A percentile compares a stretch with the other conserved stretches of the same genome.
Evolutionary conservation across 2,113 vertebrate species (phyloP).

Genomic region (Limnothrissa miodon): DNA sequence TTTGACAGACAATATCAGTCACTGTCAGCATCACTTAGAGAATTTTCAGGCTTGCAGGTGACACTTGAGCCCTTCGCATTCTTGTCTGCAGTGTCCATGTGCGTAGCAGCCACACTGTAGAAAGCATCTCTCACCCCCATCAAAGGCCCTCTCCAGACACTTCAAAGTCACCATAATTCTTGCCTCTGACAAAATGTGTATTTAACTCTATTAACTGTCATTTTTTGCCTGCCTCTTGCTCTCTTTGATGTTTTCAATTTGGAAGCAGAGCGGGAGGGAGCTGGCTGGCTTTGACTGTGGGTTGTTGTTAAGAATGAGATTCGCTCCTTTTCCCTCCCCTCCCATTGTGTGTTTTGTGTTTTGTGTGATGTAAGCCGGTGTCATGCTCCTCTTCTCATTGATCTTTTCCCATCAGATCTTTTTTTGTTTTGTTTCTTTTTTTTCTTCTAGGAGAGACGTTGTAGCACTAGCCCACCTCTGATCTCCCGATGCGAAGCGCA

Average conservation of each 20-base stretch:
- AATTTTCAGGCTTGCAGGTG: neutral
- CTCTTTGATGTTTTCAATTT: slow-evolving; percentile 20
- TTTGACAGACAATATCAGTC: neutral
- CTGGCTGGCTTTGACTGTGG: neutral
- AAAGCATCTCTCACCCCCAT: neutral
- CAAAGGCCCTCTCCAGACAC: neutral
- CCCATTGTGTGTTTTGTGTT: neutral
- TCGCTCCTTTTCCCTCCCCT: neutral
- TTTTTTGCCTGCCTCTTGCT: neutral
- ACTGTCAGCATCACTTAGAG: neutral
- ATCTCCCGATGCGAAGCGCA: neutral
- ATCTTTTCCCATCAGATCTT: slow-evolving; percentile 1
- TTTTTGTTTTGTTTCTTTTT: neutral
- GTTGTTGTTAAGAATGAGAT: slow-evolving; percentile 20
- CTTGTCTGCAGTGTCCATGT: neutral
- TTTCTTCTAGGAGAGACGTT: neutral
- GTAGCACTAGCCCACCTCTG: neutral
- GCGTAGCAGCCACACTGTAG: neutral
- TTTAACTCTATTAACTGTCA: slow-evolving; percentile 23
- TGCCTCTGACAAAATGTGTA: neutral
- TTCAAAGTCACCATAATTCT: neutral
- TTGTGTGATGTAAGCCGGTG: neutral
- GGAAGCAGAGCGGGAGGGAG: neutral
- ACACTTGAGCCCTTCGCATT: neutral
- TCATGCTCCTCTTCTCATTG: neutral